phyloP scores from a whole-genome alignment of 2,888 invertebrate species.

The Oxytorus armatus region DNA sequence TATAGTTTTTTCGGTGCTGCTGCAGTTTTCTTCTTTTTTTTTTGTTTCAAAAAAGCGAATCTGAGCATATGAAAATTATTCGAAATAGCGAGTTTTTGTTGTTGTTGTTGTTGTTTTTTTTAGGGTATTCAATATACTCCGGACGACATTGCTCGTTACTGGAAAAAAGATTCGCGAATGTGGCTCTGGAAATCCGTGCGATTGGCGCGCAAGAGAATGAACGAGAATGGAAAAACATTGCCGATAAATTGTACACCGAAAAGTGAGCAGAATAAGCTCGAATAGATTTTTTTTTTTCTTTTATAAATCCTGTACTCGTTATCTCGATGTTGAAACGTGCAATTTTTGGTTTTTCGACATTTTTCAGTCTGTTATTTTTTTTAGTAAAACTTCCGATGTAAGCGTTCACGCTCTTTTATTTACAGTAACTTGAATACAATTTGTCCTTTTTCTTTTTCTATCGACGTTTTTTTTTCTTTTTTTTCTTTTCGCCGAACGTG shows the following conservation, averaged over 20 bases:
- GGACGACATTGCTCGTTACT: slow-evolving; percentile 87
- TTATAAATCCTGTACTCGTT: background rate
- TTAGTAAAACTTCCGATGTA: slow-evolving; percentile 16
- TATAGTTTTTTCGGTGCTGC: background rate
- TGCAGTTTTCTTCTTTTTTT: background rate
- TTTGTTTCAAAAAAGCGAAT: too few species aligned
- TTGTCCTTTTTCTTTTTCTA: slow-evolving; percentile 2
- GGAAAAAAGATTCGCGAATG: slow-evolving; percentile 90
- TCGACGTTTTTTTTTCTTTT: too few species aligned
- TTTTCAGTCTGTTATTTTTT: slow-evolving; percentile 6
- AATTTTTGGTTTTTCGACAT: slow-evolving; percentile 20
- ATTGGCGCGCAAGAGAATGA: slow-evolving; percentile 71
- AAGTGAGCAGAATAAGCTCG: slow-evolving; percentile 20
- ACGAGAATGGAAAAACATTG: slow-evolving; percentile 52
- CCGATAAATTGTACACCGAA: slow-evolving; percentile 50
- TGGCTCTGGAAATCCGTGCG: slow-evolving; percentile 87
- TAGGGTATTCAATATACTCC: slow-evolving; percentile 86
- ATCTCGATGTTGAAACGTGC: background rate
- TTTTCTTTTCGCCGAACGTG: slow-evolving; percentile 1
- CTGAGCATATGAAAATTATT: background rate
- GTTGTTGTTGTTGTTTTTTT: background rate
- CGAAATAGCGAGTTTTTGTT: background rate
- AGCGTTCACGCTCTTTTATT: slow-evolving; percentile 52
- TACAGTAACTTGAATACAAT: slow-evolving; percentile 49
- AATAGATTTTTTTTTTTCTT: background rate